Evolutionary conservation across 2,797 vertebrate species (phyloP).

Genomic region (Oreochromis mossambicus): DNA sequence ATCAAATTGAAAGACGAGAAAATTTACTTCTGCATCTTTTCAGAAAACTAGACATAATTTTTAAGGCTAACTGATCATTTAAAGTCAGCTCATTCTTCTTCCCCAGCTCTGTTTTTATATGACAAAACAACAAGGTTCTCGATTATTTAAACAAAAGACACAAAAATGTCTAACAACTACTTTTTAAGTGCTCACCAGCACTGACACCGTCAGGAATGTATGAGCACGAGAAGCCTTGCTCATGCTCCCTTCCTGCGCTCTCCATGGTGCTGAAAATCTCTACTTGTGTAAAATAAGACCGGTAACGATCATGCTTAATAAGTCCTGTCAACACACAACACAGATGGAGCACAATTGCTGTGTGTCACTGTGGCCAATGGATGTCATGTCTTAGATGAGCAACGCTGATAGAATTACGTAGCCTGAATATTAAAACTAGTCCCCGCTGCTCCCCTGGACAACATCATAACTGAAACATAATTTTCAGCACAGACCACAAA

Average conservation of each 20-base stretch:
- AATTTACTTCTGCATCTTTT: not conserved
- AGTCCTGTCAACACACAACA: slow-evolving; percentile 44
- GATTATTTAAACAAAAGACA: not conserved
- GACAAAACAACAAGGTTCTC: not conserved
- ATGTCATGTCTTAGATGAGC: slow-evolving; percentile 52
- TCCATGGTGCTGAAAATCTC: slow-evolving; percentile 80
- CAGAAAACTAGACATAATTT: not conserved
- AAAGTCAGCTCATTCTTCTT: not conserved
- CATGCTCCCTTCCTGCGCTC: slow-evolving; percentile 55
- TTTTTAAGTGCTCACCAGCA: not conserved
- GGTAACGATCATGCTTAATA: slow-evolving; percentile 32
- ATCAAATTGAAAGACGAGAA: not conserved
- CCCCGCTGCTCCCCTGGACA: slow-evolving; percentile 12
- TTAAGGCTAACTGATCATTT: not conserved
- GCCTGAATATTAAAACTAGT: slow-evolving; percentile 56
- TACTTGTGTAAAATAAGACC: slow-evolving; percentile 56
- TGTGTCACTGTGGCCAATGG: slow-evolving; percentile 40
- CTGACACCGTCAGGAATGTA: not conserved
- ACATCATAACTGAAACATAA: slow-evolving; percentile 18
- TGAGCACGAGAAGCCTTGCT: not conserved
- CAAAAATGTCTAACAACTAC: not conserved
- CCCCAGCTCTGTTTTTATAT: not conserved
- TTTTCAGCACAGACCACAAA: slow-evolving; percentile 27
- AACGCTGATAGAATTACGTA: slow-evolving; percentile 4
- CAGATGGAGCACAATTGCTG: slow-evolving; percentile 49